Base-by-base conservation (phyloP, 2,797 vertebrate genomes). In the Sylvilagus floridanus region DNA sequence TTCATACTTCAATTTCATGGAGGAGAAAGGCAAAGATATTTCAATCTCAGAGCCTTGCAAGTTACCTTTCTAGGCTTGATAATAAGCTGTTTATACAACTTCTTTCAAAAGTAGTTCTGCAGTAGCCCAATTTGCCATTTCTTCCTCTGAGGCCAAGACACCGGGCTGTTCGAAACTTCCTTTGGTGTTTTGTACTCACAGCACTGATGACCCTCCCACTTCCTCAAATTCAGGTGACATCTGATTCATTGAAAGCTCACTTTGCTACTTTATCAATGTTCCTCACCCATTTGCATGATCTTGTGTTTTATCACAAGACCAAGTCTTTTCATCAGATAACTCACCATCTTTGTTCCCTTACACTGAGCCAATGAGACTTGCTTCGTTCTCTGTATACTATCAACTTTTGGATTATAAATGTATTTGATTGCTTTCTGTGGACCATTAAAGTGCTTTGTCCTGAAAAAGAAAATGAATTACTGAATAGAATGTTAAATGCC, bases 241-340 rank as follows among this genome's bases (percentile, higher is more conserved):
- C 87, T 78, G 63, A 97, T 94, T 96, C 90, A 96, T 81, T 96
- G 77, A 32, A 88, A 73, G n/a, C 79, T 90, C 50, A 73, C n/a
- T 66, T 0, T 12, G 17, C 73, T 87, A 9, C 89, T 95, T 95
- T 89, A 83, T 91, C 92, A 82, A 73, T 90, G 37, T 95, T 75
- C 60, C 68, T 88, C 84, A 88, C 65, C 78, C 6, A 6, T 42
- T 63, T 69, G 8, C 0, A 21, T 93, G 63, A 85, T 52, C 84
- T 88, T 90, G 30, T 78, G 50, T 88, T 88, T 83, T 65, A 94
- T 81, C 42, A 65, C 50, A 85, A 90, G 62, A 60, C 30, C 54
- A 88, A 92, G 9, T 0, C 7, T 32, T 88, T 92, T 77, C 26
- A 83, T 79, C 85, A 90, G 72, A 91, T 72, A 97, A 97, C 54